Conservation (phyloP, 2,888 invertebrate genomes). For the Gryllus longicercus region DNA sequence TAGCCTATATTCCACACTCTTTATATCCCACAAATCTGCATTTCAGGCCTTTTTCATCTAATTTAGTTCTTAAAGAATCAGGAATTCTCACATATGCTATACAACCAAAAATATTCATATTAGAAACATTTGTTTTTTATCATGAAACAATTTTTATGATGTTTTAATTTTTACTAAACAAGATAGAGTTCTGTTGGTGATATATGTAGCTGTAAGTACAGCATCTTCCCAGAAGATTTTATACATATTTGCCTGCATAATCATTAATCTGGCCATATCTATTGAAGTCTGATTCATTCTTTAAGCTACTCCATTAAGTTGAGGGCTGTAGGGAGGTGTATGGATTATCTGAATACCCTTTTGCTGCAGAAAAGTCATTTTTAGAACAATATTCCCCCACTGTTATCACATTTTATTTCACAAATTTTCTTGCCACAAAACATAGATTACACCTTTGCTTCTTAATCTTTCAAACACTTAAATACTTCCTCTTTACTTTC, state of each 20-base stretch:
- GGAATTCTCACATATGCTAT: too few species aligned
- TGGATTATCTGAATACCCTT: background rate
- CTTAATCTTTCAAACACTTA: too few species aligned
- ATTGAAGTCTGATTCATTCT: background rate
- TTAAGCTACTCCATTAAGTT: background rate
- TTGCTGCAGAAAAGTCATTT: too few species aligned
- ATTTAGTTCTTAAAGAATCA: too few species aligned
- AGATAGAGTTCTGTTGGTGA: background rate
- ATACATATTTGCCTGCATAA: background rate
- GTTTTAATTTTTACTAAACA: conserved; percentile 44
- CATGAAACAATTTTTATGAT: conserved; percentile 45
- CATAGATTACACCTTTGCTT: too few species aligned
- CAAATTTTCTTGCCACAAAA: too few species aligned
- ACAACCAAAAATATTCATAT: conserved; percentile 37
- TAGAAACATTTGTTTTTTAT: conserved; percentile 41
- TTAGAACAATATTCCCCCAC: too few species aligned
- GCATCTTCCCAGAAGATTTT: conserved; percentile 36
- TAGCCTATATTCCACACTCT: too few species aligned
- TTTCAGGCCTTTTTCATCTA: too few species aligned
- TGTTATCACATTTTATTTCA: too few species aligned
- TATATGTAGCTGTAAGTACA: conserved; percentile 43
- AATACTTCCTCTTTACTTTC: too few species aligned
- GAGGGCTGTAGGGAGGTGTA: background rate
- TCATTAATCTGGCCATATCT: background rate
- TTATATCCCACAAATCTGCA: too few species aligned